Evolutionary conservation across 2,797 vertebrate genomes (phyloP), one percentile per base, ranked within the genome.

Genomic region (Alosa sapidissima): DNA sequence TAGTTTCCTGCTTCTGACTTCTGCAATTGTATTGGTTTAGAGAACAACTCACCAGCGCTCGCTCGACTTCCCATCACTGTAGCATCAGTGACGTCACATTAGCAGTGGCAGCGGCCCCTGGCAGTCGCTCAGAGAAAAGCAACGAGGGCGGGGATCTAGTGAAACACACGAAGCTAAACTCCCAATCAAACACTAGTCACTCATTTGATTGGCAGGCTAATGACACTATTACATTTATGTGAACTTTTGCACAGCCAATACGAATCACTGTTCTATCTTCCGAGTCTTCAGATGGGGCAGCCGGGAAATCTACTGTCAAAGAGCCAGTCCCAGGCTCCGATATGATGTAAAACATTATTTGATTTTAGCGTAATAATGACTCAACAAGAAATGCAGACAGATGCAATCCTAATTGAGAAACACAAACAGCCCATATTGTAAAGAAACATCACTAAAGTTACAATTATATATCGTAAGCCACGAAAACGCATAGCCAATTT

Each of bases 11-110:
- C 93, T 94, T 95, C 93, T 93, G 87, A 83, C 89, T 81, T 88
- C 89, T 58, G 91, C 84, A 86, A 88, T 93, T 90, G 94, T 93
- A 95, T 95, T 95, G 95, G 95, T 93, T 93, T 90, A 89, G 88
- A 28, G 47, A 88, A 83, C 86, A 91, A 95, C 95, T 95, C 91
- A 95, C 95, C 95, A 94, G 94, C 90, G 89, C 95, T 95, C 87
- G 93, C 90, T 90, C 92, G 89, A 91, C 90, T 91, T 87, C 94
- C 94, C 94, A 95, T 95, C 92, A 51, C 89, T 45, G 84, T n/a
- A 58, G 28, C 1, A 75, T 0, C 8, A 0, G 19, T 92, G 87
- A 93, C 92, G 87, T 92, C 88, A 91, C 14, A 0, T 19, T 6
- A 5, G 72, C 72, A 47, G 72, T 78, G 72, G 41, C 72, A 19